phyloP scores from a whole-genome alignment of 2,888 invertebrate genomes.

The Caenorhabditis sp. region DNA sequence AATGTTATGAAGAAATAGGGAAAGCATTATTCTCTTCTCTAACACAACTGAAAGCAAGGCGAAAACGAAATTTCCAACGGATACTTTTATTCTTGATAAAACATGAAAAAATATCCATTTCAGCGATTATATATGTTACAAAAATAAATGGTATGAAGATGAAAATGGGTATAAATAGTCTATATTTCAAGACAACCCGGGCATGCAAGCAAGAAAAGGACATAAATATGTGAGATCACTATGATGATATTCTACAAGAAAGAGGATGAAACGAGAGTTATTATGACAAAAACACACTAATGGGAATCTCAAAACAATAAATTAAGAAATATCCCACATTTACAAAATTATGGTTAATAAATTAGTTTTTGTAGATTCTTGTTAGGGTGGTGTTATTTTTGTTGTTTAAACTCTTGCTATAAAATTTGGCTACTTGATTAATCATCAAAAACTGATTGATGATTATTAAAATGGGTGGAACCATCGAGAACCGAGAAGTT shows the following conservation, averaged over 20 bases:
- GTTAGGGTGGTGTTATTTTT: not conserved
- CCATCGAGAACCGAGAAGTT: not conserved
- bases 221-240: not conserved
- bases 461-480: slow-evolving; percentile 5
- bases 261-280: not conserved
- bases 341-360: not conserved
- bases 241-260: not conserved
- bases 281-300: not conserved
- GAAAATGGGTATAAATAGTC: too few species aligned
- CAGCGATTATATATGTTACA: not conserved
- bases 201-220: not conserved
- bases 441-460: slow-evolving; percentile 12
- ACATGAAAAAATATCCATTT: not conserved
- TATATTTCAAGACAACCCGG: too few species aligned
- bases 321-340: not conserved
- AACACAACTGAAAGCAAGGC: too few species aligned
- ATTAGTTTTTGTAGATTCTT: not conserved
- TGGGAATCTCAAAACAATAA: not conserved
- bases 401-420: not conserved
- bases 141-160: not conserved
- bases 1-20: too few species aligned
- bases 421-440: not conserved
- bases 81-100: not conserved
- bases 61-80: too few species aligned
- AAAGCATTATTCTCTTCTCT: too few species aligned